Percentiles rank a stretch among this genome's conserved stretches.
Evolutionary conservation across 2,797 vertebrate species (phyloP).

Genomic region (Anniella stebbinsi): DNA sequence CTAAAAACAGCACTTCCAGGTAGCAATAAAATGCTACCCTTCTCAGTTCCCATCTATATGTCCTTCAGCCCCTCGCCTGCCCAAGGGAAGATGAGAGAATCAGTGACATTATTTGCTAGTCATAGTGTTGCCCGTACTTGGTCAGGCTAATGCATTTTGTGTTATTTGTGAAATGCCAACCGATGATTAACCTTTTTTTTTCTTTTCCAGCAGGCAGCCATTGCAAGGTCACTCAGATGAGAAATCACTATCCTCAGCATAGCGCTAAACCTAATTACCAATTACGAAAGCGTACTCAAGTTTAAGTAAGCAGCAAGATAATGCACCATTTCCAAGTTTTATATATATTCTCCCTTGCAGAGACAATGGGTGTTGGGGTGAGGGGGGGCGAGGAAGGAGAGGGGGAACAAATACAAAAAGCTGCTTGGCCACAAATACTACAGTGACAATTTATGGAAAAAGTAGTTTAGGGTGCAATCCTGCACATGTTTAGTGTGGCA

Average conservation of each 20-base stretch:
- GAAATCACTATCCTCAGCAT: slow-evolving; percentile 37
- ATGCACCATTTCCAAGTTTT: background rate
- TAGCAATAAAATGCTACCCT: slow-evolving; percentile 45
- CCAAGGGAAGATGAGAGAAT: background rate
- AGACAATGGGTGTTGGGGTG: background rate
- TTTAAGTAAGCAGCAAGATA: slow-evolving; percentile 24
- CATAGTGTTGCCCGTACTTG: slow-evolving; percentile 11
- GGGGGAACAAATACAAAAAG: slow-evolving; percentile 26
- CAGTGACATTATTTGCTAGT: slow-evolving; percentile 25
- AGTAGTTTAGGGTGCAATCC: background rate
- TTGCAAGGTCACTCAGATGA: background rate
- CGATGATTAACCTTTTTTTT: background rate
- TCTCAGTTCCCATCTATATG: slow-evolving; percentile 28
- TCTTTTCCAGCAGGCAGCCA: slow-evolving; percentile 10
- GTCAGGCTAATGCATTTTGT: background rate
- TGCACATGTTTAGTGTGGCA: background rate
- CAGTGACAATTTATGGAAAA: slow-evolving; percentile 9
- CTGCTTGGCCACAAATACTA: background rate
- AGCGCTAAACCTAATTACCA: slow-evolving; percentile 32
- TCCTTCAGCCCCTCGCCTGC: slow-evolving; percentile 10
- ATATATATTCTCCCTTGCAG: background rate
- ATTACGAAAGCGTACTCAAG: slow-evolving; percentile 36
- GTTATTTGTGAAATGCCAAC: slow-evolving; percentile 3
- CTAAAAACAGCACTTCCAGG: background rate
- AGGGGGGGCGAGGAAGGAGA: background rate